These are phyloP conservation scores for Nemurella pictetii DNA, from an alignment of 2,888 invertebrate genomes.

Conservation along the genomic window DNA sequence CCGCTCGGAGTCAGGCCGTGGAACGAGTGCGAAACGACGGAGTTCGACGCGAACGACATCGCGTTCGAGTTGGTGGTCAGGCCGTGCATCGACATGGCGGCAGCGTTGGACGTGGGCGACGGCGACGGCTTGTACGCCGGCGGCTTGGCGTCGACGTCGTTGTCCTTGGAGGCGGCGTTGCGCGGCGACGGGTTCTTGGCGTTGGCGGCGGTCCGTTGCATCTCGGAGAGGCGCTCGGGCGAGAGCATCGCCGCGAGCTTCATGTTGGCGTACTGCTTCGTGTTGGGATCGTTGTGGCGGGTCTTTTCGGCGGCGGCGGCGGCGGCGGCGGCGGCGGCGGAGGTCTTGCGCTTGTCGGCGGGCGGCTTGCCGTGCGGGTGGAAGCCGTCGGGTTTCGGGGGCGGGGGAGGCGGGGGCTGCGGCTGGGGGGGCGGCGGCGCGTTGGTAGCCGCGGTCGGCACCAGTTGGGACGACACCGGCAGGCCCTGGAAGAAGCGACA, in stretches of 20 bases:
- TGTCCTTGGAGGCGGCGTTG: background rate
- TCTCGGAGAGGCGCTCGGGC: conserved; percentile 12
- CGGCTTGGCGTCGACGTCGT: background rate
- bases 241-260: background rate
- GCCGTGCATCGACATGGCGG: background rate
- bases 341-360: background rate
- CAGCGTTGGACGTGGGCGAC: background rate
- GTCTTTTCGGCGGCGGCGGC: background rate
- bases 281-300: background rate
- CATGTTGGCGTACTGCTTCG: background rate
- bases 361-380: background rate
- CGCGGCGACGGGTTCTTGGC: background rate
- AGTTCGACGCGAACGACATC: background rate
- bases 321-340: background rate
- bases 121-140: background rate
- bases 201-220: background rate
- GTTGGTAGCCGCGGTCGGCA: background rate
- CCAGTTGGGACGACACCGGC: background rate
- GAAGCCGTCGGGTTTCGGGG: no score
- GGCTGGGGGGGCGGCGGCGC: background rate
- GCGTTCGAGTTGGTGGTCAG: background rate
- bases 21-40: conserved; percentile 19
- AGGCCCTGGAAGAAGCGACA: background rate
- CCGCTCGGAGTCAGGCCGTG: conserved; percentile 38
- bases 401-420: background rate